These are phyloP conservation scores for Tupaia tana DNA, from an alignment of 2,113 vertebrate genomes.

Conservation along the genomic window DNA sequence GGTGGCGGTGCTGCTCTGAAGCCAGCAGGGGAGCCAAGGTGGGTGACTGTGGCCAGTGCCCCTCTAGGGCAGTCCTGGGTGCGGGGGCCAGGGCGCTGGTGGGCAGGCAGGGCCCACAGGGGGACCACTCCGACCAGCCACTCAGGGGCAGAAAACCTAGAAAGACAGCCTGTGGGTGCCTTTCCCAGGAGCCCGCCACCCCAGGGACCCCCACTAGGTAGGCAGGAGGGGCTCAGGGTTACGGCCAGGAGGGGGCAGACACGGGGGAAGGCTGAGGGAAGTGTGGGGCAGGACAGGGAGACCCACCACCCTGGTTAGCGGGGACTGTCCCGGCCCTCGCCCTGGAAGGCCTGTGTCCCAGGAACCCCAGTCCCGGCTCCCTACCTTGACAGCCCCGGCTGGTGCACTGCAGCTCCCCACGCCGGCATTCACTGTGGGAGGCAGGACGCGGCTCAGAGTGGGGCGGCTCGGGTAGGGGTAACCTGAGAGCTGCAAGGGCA, in stretches of 20 bases:
- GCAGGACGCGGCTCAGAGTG: background rate
- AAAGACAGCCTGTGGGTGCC: accelerated
- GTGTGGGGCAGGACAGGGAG: background rate
- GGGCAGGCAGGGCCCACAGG: conserved; percentile 89
- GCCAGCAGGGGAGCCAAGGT: conserved; percentile 26
- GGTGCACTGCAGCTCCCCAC: conserved; percentile 89
- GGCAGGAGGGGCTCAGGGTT: background rate
- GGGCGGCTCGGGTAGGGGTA: background rate
- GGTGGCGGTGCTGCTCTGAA: conserved; percentile 89
- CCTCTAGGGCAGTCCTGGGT: background rate
- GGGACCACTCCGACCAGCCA: conserved; percentile 92
- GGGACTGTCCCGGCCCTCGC: background rate
- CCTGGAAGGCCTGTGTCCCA: background rate
- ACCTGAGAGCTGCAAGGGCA: background rate
- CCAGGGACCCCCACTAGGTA: background rate
- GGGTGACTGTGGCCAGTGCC: background rate
- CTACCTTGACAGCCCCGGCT: conserved; percentile 89
- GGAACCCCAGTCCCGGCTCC: background rate
- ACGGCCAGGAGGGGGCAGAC: background rate
- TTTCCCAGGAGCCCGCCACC: background rate
- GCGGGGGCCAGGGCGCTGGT: conserved; percentile 27
- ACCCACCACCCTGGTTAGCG: background rate
- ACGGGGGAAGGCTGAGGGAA: background rate
- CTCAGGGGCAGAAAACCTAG: conserved; percentile 87
- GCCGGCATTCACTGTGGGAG: conserved; percentile 87